These are phyloP conservation scores for Poeciliopsis presidionis DNA, from an alignment of 2,797 vertebrate genomes.

Conservation along the genomic window DNA sequence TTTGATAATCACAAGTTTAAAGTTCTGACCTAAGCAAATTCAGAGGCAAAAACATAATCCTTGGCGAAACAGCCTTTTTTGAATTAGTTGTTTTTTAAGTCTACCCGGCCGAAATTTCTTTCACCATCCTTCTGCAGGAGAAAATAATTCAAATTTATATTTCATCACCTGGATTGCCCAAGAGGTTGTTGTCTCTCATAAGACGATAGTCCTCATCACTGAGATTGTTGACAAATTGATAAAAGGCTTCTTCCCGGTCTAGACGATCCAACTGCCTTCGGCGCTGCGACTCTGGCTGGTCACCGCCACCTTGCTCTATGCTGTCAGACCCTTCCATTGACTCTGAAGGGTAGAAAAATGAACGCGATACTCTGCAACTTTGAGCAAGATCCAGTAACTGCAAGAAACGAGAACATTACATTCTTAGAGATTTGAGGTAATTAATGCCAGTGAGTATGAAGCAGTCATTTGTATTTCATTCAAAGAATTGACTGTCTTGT, in stretches of 20 bases:
- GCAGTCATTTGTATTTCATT: background rate
- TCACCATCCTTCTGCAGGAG: background rate
- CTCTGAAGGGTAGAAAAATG: conserved; percentile 56
- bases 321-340: conserved; percentile 92
- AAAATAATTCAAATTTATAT: background rate
- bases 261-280: conserved; percentile 93
- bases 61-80: background rate
- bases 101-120: no score
- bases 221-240: conserved; percentile 98
- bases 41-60: background rate
- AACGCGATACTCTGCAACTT: conserved; percentile 53
- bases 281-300: conserved; percentile 93
- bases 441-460: background rate
- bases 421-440: background rate
- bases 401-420: background rate
- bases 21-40: background rate
- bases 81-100: background rate
- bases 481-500: background rate
- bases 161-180: conserved; percentile 94
- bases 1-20: background rate
- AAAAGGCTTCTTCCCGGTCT: conserved; percentile 96
- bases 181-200: conserved; percentile 98
- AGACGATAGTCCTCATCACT: conserved; percentile 98
- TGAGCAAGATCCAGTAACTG: conserved; percentile 58
- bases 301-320: conserved; percentile 88